Evolutionary conservation across 1,140 invertebrate species (phyloP), one percentile per base, ranked within the genome.

Genomic region (Portunus trituberculatus): DNA sequence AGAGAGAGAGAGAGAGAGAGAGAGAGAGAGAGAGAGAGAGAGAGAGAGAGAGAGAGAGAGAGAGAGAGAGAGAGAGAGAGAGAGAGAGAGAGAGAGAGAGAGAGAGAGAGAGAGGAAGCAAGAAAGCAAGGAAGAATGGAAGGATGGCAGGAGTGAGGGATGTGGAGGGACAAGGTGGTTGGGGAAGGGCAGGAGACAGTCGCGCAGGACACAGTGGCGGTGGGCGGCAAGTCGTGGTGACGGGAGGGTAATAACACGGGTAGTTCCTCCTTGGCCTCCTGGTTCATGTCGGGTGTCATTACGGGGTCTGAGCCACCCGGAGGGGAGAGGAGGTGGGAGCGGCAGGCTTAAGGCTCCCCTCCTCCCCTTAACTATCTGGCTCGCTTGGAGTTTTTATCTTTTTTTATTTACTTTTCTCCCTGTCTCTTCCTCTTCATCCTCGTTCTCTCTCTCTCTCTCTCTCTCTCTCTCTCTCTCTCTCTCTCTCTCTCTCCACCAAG

Each of bases 391-490:
- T 59, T 59, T 59, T 59, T 59, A 59, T 4, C 52, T 59, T 59
- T 20, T 20, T 59, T 59, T 59, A 20, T 59, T 20, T 59, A 20
- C 16, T 10, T 59, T 2, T 59, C 52, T 59, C 3, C 16, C 12
- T 59, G 52, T 10, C 52, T 59, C 52, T 59, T 20, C 16, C 52
- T 59, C 8, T 10, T 20, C n/a, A n/a, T n/a, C 0, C 52, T 59
- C 31, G 10, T 25, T 12, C 83, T 29, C 83, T 84, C 20, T 84
- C 83, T 84, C 83, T 84, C 83, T 84, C 83, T 84, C 83, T 84
- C 83, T 84, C 83, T 84, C 83, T 84, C 83, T 84, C 83, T 84
- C 83, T 84, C 83, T 84, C 83, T 84, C 83, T 84, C 83, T 20
- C 83, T 84, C 83, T 84, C 83, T 84, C 83, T 84, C 83, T 84